Percentiles rank a stretch among this genome's conserved stretches.
These are phyloP conservation scores for Microctonus hyperodae DNA, from an alignment of 2,888 invertebrate species.

Conservation along the genomic window DNA sequence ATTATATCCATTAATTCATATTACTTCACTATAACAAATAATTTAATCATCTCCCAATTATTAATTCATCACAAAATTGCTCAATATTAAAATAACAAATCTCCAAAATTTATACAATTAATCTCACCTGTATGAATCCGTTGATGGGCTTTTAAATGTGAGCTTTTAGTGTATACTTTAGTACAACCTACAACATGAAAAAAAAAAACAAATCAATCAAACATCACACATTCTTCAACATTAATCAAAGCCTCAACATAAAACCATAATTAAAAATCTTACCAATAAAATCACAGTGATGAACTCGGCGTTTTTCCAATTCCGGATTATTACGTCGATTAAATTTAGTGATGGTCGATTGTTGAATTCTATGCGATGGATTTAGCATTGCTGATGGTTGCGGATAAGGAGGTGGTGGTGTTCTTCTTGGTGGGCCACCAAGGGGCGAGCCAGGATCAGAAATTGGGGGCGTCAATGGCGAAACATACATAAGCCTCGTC, in stretches of 20 bases:
- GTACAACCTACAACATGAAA: constrained; percentile 80
- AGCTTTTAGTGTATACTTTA: constrained; percentile 98
- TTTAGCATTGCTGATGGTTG: constrained; percentile 64
- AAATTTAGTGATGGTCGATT: constrained; percentile 69
- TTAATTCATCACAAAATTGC: too few relatives aligned
- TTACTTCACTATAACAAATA: too few relatives aligned
- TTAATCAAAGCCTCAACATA: too few relatives aligned
- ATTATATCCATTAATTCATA: too few relatives aligned
- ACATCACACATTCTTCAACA: too few relatives aligned
- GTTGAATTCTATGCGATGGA: constrained; percentile 55
- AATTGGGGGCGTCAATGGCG: constrained; percentile 86
- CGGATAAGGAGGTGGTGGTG: constrained; percentile 82
- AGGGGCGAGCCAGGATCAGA: constrained; percentile 85
- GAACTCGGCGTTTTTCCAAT: constrained; percentile 92
- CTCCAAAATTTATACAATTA: constrained; percentile 30
- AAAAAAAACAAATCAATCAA: too few relatives aligned
- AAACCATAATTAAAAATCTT: constrained; percentile 55
- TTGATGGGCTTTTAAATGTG: constrained; percentile 96
- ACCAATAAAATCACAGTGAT: constrained; percentile 96
- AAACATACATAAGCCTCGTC: constrained; percentile 77
- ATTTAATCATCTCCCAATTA: too few relatives aligned
- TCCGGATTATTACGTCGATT: constrained; percentile 97
- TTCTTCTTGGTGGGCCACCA: constrained; percentile 71
- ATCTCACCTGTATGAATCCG: constrained; percentile 96
- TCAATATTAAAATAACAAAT: not conserved